Conservation (phyloP, 2,113 vertebrate genomes). For the Tachysurus fulvidraco region DNA sequence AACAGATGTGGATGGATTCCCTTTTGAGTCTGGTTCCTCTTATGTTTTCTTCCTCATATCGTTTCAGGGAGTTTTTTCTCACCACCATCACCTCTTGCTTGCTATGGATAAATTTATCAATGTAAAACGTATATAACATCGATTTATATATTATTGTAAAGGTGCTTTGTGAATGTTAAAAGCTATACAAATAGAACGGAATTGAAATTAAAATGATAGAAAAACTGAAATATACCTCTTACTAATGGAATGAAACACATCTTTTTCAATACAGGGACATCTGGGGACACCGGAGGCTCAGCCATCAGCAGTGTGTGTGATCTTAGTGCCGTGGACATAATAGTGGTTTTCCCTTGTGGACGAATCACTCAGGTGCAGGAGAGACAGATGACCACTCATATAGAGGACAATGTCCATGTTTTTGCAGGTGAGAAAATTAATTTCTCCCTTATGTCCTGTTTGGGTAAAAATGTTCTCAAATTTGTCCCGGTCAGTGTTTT, state of each 20-base stretch:
- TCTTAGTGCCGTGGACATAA: conserved; percentile 78
- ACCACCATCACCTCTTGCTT: too few relatives aligned
- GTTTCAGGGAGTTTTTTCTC: too few relatives aligned
- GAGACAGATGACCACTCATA: conserved; percentile 87
- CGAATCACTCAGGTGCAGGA: conserved; percentile 83
- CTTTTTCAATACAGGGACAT: conserved; percentile 77
- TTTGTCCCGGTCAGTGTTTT: neutral
- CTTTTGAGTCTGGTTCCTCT: too few relatives aligned
- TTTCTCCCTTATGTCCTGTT: neutral
- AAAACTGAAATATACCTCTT: neutral
- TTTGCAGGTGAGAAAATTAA: conserved; percentile 76
- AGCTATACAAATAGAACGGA: too few relatives aligned
- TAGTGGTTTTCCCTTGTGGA: conserved; percentile 84
- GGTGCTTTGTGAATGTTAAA: too few relatives aligned
- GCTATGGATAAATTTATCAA: too few relatives aligned
- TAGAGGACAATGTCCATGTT: conserved; percentile 86
- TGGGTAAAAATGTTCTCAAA: neutral
- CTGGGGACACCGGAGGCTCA: conserved; percentile 90
- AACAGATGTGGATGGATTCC: too few relatives aligned
- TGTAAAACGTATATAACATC: too few relatives aligned
- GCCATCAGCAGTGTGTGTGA: conserved; percentile 85
- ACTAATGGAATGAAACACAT: neutral
- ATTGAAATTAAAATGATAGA: neutral
- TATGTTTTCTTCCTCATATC: too few relatives aligned
- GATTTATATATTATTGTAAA: too few relatives aligned